Base-by-base conservation (phyloP, 2,113 vertebrate genomes). In the Xiphophorus hellerii region DNA sequence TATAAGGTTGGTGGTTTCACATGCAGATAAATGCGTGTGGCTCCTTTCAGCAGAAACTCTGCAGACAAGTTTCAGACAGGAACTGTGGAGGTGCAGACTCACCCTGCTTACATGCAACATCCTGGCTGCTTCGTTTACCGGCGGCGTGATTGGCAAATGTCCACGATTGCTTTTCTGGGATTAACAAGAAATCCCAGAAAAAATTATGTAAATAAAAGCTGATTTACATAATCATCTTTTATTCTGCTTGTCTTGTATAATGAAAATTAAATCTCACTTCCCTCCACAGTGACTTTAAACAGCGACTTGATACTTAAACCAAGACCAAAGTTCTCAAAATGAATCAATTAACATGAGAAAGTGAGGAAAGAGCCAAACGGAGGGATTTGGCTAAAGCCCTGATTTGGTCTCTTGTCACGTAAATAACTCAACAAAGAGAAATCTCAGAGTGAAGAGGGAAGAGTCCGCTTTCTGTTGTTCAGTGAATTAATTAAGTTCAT, bases 331-430 rank as follows among this genome's bases (percentile, higher is more conserved):
- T 12, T 62, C 48, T 62, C 58, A 66, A 77, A 62, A 73, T 62
- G 76, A 35, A 48, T 2, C 28, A 15, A 3, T 51, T 73, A 29
- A 15, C 28, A 48, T 73, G 25, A 75, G 71, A 78, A 81, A 66
- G 68, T 75, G 76, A 89, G 83, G 79, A 74, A 13, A 66, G 30
- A 68, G 71, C 84, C 82, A 83, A 30, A 85, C 77, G 65, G 48
- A 54, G 14, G 78, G 68, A 84, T 87, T 85, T 85, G 70, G 65
- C 5, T 30, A 13, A 48, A 0, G 1, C 31, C 42, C 78, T 14
- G 7, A 73, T 87, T 89, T 83, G 84, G 76, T 82, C 71, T 73
- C 82, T 29, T 17, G 79, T 83, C 87, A 88, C 90, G 86, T 82
- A 44, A 62, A 66, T 71, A 74, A 2, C 17, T 37, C 44, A 66